phyloP scores from a whole-genome alignment of 2,797 vertebrate species.

The Poeciliopsis turneri region DNA sequence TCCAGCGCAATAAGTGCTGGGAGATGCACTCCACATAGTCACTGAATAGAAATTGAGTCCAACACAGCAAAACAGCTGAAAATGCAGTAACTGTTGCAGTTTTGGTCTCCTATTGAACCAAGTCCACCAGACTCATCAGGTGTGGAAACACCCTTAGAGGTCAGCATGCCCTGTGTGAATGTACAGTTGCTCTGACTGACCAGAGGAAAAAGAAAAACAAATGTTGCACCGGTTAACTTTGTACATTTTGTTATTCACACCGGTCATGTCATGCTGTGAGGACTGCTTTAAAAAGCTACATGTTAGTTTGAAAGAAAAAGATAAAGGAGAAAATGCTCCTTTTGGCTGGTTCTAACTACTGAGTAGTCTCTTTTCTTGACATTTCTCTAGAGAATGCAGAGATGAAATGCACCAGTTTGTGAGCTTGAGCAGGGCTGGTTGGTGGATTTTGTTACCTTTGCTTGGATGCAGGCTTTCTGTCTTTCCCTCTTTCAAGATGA shows the following conservation, averaged over 20 bases:
- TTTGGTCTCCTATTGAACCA: not conserved
- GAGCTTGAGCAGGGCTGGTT: constrained; percentile 4
- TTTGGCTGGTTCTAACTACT: not conserved
- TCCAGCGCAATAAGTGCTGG: no score
- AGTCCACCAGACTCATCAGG: not conserved
- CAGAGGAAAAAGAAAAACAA: not conserved
- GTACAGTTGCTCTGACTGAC: not conserved
- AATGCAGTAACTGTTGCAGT: not conserved
- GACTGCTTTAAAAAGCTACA: not conserved
- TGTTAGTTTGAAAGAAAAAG: not conserved
- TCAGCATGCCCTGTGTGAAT: not conserved
- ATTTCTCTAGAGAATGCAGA: not conserved
- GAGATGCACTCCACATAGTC: no score
- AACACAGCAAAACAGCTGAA: not conserved
- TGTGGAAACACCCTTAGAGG: not conserved
- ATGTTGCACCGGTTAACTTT: not conserved
- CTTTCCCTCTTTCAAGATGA: not conserved
- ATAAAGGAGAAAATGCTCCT: not conserved
- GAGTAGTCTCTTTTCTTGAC: not conserved
- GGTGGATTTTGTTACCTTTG: constrained; percentile 1
- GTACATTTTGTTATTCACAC: not conserved
- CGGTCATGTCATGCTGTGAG: not conserved
- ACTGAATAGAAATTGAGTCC: no score
- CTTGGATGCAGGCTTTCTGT: not conserved
- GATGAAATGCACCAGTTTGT: not conserved